These are phyloP conservation scores for Palythoa caribaeorum DNA, from an alignment of 92 coral and sea anemone genomes.

Conservation along the genomic window DNA sequence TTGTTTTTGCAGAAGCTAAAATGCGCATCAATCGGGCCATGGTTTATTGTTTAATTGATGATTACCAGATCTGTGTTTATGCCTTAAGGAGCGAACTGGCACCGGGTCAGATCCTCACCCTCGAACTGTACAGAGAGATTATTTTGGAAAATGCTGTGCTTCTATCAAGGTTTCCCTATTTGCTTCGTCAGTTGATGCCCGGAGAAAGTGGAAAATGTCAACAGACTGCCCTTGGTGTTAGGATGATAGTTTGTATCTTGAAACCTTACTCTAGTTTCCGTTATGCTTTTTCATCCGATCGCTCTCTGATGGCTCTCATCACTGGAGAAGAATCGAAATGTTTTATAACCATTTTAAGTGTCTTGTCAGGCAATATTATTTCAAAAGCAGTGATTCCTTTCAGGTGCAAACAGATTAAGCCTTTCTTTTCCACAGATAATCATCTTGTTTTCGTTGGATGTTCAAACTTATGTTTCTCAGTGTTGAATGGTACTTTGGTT, in stretches of 20 bases:
- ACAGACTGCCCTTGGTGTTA: not conserved
- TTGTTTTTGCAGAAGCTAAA: constrained; percentile 24
- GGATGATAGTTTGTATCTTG: not conserved
- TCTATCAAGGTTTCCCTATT: constrained; percentile 8
- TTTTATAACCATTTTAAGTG: not conserved
- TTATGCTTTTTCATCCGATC: not conserved
- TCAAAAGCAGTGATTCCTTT: constrained; percentile 4
- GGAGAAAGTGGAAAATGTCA: not conserved
- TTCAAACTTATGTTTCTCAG: constrained; percentile 49
- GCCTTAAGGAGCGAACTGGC: not conserved
- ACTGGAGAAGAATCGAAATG: no score
- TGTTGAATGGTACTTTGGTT: not conserved
- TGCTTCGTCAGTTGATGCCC: not conserved
- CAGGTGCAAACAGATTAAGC: not conserved
- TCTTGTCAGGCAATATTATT: not conserved
- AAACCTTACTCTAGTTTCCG: no score
- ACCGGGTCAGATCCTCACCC: not conserved
- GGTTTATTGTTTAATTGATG: constrained; percentile 13
- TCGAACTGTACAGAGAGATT: not conserved
- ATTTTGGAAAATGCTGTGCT: not conserved
- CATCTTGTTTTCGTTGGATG: constrained; percentile 52
- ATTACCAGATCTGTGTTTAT: not conserved
- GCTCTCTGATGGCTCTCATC: not conserved
- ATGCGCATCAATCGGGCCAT: not conserved
- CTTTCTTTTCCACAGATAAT: constrained; percentile 41